Conservation (phyloP, 2,797 vertebrate genomes). For the Phaenicophaeus curvirostris region DNA sequence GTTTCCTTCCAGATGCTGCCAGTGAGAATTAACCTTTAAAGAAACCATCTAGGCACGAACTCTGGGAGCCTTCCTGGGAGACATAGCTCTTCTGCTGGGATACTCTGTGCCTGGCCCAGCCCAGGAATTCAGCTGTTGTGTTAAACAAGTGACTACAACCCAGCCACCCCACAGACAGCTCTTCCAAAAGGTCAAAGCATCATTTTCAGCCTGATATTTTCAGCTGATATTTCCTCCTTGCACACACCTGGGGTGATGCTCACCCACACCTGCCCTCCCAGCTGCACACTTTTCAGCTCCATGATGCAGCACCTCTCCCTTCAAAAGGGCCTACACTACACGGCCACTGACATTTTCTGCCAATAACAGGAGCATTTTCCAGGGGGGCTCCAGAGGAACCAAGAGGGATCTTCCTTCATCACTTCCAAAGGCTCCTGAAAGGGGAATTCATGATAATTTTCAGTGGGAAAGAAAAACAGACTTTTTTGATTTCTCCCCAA, state of each 20-base stretch:
- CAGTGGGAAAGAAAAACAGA: background rate
- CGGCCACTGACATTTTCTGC: background rate
- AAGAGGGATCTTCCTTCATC: background rate
- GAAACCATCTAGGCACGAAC: background rate
- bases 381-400: background rate
- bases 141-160: background rate
- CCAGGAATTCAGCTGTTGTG: background rate
- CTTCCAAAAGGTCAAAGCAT: background rate
- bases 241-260: background rate
- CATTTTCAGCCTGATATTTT: background rate
- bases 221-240: background rate
- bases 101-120: background rate
- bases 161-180: background rate
- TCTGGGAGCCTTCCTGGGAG: background rate
- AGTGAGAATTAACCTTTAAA: slow-evolving; percentile 40
- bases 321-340: background rate
- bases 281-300: background rate
- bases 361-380: accelerated
- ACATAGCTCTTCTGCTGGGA: background rate
- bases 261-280: background rate
- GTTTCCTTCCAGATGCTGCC: slow-evolving; percentile 2
- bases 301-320: background rate
- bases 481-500: background rate
- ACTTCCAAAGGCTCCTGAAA: background rate
- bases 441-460: background rate